phyloP scores from a whole-genome alignment of 2,797 vertebrate species.

The Hypotaenidia philippensis region DNA sequence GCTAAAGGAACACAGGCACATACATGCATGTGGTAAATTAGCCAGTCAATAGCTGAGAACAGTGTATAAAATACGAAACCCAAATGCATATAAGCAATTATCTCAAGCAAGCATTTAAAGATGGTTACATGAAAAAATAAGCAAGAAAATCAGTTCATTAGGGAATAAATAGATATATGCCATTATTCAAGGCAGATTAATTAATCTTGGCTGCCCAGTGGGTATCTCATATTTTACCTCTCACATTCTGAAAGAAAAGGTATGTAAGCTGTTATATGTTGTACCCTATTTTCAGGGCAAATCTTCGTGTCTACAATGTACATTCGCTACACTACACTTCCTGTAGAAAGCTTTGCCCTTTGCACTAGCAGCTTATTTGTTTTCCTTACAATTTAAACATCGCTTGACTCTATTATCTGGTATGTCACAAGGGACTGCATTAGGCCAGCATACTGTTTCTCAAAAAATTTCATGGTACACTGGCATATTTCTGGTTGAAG shows the following conservation, averaged over 20 bases:
- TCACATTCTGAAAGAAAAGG: background rate
- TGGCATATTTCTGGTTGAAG: background rate
- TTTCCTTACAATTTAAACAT: background rate
- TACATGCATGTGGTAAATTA: background rate
- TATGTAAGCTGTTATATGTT: background rate
- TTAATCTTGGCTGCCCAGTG: background rate
- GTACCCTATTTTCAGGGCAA: background rate
- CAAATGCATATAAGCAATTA: background rate
- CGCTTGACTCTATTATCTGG: accelerated
- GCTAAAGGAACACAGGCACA: background rate
- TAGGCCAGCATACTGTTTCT: background rate
- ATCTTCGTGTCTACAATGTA: background rate
- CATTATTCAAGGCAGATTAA: background rate
- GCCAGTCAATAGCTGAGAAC: background rate
- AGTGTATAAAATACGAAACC: background rate
- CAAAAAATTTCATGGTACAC: background rate
- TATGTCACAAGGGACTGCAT: background rate
- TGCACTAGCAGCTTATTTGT: background rate
- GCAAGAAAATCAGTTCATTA: background rate
- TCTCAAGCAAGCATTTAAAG: background rate
- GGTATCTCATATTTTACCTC: background rate
- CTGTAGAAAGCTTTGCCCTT: background rate
- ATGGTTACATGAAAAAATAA: background rate
- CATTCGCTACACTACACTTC: background rate
- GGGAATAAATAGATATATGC: background rate